Conservation (phyloP, 2,888 invertebrate genomes). For the Steinernema scapterisci region DNA sequence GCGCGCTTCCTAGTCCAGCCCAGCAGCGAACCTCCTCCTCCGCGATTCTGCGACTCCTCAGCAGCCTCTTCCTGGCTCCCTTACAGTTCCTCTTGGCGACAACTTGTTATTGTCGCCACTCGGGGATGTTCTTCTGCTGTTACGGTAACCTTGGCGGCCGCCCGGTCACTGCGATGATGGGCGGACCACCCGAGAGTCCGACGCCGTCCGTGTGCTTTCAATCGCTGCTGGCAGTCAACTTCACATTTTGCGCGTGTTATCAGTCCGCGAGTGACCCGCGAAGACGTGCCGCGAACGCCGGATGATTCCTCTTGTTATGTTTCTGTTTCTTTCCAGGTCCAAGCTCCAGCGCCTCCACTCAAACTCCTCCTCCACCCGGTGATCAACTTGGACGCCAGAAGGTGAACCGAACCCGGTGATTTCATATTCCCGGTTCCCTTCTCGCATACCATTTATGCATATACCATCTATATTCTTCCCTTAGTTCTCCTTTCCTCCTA, state of each 20-base stretch:
- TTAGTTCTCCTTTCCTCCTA: not conserved
- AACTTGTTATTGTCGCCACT: conserved; percentile 12
- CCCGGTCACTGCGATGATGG: conserved; percentile 29
- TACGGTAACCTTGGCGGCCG: conserved; percentile 28
- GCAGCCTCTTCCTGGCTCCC: no score
- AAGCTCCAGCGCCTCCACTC: not conserved
- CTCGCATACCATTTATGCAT: conserved; percentile 22
- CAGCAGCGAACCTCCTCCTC: not conserved
- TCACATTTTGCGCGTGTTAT: conserved; percentile 13
- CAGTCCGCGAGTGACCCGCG: conserved; percentile 33
- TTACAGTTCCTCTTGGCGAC: not conserved
- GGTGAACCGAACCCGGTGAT: conserved; percentile 33
- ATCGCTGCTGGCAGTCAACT: conserved; percentile 19
- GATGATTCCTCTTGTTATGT: not conserved
- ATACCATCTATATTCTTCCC: conserved; percentile 7
- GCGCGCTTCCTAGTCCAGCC: conserved; percentile 12
- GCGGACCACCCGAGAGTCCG: conserved; percentile 30
- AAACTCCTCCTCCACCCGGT: not conserved
- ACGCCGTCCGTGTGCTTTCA: not conserved
- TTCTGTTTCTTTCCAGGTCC: not conserved
- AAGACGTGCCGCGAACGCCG: conserved; percentile 24
- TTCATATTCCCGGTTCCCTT: conserved; percentile 30
- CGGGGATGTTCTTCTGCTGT: not conserved
- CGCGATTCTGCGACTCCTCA: no score
- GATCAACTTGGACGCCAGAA: conserved; percentile 18